Base-by-base conservation (phyloP, 2,797 vertebrate species). In the Hyperoplus lanceolatus region DNA sequence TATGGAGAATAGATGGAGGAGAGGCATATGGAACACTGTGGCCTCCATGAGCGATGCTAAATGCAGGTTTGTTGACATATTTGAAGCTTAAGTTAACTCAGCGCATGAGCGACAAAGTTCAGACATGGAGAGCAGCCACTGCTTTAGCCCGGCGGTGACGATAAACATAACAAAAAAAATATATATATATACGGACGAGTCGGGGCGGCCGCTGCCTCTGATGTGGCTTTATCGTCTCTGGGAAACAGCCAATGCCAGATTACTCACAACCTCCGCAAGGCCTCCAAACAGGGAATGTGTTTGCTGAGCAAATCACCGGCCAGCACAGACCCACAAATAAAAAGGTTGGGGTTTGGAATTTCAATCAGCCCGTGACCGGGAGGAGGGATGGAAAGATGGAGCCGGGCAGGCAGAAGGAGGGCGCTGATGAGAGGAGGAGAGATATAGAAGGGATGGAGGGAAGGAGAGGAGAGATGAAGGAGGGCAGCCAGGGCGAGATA, bases 401-500 rank as follows among this genome's bases (percentile, higher is more conserved):
- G 51, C 66, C 74, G 77, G 77, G 86, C 67, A 55, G 66, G 73
- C 77, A 66, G 80, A 70, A 80, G 88, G 87, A 87, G 66, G 64
- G 62, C 0, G 18, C 74, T 82, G 90, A 90, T 88, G 89, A 89
- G 86, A 87, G 79, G 38, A 55, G 75, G 58, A 41, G 78, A 84
- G 85, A 86, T 86, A 81, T 83, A 29, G 29, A 29, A 87, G 68
- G 72, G 84, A 79, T 62, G 82, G 85, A 83, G 69, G 83, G 70
- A 79, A 81, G 71, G 74, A 77, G 72, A 60, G 70, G 71, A 81
- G 86, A 88, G 90, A 92, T 88, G 89, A 90, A 92, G 89, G 91
- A 29, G 90, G 90, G 90, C 89, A 92, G 86, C 56, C 63, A 81
- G 49, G 29, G 81, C 15, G 80, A 92, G 93, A 95, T 95, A 94